Evolutionary conservation across 2,888 invertebrate genomes (phyloP).

Genomic region (Agapostemon virescens): DNA sequence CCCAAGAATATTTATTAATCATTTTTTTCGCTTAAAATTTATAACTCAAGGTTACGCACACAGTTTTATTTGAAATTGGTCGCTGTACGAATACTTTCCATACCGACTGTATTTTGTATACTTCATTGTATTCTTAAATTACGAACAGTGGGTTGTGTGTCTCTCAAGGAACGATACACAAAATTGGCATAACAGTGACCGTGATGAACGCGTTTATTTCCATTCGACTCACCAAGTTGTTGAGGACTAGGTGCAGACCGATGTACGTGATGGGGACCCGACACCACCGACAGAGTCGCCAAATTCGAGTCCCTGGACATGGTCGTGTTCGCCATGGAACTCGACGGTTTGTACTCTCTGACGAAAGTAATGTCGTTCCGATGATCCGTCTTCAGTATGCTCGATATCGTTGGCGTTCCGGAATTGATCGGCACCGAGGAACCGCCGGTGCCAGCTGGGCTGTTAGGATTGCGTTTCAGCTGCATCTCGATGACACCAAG

Average conservation of each 20-base stretch:
- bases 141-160: no score
- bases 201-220: background rate
- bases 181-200: background rate
- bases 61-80: no score
- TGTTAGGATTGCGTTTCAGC: constrained; percentile 85
- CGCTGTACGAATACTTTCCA: no score
- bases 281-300: constrained; percentile 87
- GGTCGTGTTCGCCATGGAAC: constrained; percentile 73
- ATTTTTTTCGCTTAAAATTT: no score
- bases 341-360: constrained; percentile 81
- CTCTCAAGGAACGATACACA: background rate
- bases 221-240: constrained; percentile 72
- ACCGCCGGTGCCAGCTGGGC: constrained; percentile 78
- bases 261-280: constrained; percentile 78
- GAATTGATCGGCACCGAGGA: constrained; percentile 79
- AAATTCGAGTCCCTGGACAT: constrained; percentile 79
- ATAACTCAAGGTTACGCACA: no score
- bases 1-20: no score
- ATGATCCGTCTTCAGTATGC: constrained; percentile 83
- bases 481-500: constrained; percentile 91
- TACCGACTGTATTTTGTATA: no score
- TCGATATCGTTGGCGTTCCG: constrained; percentile 83
- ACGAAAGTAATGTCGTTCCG: constrained; percentile 82
- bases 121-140: background rate
- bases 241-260: constrained; percentile 78